Percentiles rank a stretch among this genome's conserved stretches.
phyloP scores from a whole-genome alignment of 2,113 vertebrate genomes.

The Anseranas semipalmata region DNA sequence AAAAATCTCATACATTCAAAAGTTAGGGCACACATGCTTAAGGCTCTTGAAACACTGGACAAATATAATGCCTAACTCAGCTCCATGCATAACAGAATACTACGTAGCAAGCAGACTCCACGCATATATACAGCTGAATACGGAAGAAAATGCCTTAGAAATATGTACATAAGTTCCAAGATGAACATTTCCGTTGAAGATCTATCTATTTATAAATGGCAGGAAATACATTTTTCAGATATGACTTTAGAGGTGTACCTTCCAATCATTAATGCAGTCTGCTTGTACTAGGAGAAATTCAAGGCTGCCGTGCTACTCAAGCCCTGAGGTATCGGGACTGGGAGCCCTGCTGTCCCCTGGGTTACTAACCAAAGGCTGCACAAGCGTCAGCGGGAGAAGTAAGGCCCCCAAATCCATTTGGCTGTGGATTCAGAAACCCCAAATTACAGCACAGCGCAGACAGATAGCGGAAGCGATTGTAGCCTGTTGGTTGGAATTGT shows the following conservation, averaged over 20 bases:
- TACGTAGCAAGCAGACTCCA: constrained; percentile 74
- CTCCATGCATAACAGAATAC: constrained; percentile 79
- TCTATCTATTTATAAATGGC: constrained; percentile 63
- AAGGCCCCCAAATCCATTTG: constrained; percentile 28
- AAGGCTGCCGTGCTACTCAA: constrained; percentile 14
- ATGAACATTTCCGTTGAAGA: constrained; percentile 69
- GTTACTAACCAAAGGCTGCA: constrained; percentile 15
- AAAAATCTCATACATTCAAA: constrained; percentile 72
- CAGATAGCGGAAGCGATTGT: neutral
- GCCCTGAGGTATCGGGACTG: constrained; percentile 10
- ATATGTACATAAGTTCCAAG: constrained; percentile 75
- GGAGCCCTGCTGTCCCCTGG: constrained; percentile 17
- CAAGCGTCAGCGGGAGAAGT: neutral
- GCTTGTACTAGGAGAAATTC: constrained; percentile 29
- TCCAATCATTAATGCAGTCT: constrained; percentile 33
- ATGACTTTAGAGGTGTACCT: constrained; percentile 27
- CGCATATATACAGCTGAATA: constrained; percentile 67
- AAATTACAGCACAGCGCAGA: neutral
- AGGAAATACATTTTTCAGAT: constrained; percentile 21
- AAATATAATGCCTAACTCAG: constrained; percentile 65
- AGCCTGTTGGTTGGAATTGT: neutral
- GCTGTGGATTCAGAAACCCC: constrained; percentile 25
- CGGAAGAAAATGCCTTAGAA: constrained; percentile 72
- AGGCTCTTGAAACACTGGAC: constrained; percentile 77
- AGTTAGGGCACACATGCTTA: constrained; percentile 80